Evolutionary conservation across 2,113 vertebrate species (phyloP).

Genomic region (Trichechus manatus): DNA sequence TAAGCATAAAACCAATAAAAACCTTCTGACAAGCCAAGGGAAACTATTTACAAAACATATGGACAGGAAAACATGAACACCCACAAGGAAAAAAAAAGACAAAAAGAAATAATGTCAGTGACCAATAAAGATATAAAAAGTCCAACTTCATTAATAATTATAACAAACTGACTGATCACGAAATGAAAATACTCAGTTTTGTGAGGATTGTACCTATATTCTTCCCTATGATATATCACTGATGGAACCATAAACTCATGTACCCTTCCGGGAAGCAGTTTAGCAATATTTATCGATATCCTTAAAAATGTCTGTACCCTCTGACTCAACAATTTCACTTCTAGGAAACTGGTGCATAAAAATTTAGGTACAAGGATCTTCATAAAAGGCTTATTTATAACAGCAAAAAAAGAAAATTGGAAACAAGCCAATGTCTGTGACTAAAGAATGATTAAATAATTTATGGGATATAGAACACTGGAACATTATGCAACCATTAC

Average conservation of each 20-base stretch:
- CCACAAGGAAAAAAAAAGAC: not conserved
- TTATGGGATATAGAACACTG: not conserved
- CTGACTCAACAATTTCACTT: not conserved
- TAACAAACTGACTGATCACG: not conserved
- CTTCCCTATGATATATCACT: not conserved
- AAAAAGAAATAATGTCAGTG: conserved; percentile 13
- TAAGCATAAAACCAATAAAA: conserved; percentile 47
- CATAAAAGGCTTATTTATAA: not conserved
- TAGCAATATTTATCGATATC: conserved; percentile 1
- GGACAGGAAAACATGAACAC: conserved; percentile 1
- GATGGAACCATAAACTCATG: not conserved
- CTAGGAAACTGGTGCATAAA: not conserved
- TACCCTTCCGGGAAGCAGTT: not conserved
- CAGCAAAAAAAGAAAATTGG: not conserved
- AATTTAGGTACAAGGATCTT: conserved; percentile 20
- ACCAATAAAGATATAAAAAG: not conserved
- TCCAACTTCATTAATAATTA: not conserved
- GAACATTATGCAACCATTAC: not conserved
- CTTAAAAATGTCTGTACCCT: conserved; percentile 13
- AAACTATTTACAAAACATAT: conserved; percentile 56
- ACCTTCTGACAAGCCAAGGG: not conserved
- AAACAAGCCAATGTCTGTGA: not conserved
- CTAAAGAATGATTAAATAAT: conserved; percentile 4
- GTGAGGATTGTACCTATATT: not conserved
- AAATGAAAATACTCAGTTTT: conserved; percentile 49